Base-by-base conservation (phyloP, 2,113 vertebrate species). In the Odontophorus gujanensis region DNA sequence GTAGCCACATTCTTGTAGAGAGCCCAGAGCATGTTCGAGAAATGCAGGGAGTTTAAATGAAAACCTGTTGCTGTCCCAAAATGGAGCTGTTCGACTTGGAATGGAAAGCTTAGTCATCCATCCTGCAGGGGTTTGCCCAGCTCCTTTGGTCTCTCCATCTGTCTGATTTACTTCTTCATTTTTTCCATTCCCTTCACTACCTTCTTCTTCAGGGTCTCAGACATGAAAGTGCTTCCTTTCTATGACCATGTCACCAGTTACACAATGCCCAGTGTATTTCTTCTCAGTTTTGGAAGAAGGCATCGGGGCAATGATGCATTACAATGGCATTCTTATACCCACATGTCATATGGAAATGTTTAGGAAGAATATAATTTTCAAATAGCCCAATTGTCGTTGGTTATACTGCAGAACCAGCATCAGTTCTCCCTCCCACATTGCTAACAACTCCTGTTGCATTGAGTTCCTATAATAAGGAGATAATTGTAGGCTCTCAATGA, bases 41-140 rank as follows among this genome's bases (percentile, higher is more conserved):
- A 91, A 43, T 32, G 9, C 3, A 13, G 42, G 71, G 58, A 93
- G 51, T 62, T 78, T 67, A 81, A 92, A 61, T 15, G 40, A 90
- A 83, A 91, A 79, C 71, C 65, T 94, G 63, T 59, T 92, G 61
- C 59, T 67, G 5, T 87, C 83, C 85, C 89, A 71, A 20, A 92
- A 67, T 26, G 51, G 73, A 87, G 48, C 67, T 72, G 55, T 45
- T 95, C 90, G 72, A 86, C 84, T 75, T 80, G 62, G 69, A 65
- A 51, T 67, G 81, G 87, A 81, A 57, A 94, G 76, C 92, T 96
- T 86, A 93, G 82, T 96, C 95, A 96, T 36, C 88, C 32, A 36
- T 94, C 74, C 91, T 90, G 83, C 78, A 85, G 86, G 71, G 82
- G 57, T 87, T 95, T 94, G 94, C 71, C 91, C 83, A 93, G 69